These are phyloP conservation scores for Nesidiocoris tenuis DNA, from an alignment of 2,888 invertebrate genomes.

Conservation along the genomic window DNA sequence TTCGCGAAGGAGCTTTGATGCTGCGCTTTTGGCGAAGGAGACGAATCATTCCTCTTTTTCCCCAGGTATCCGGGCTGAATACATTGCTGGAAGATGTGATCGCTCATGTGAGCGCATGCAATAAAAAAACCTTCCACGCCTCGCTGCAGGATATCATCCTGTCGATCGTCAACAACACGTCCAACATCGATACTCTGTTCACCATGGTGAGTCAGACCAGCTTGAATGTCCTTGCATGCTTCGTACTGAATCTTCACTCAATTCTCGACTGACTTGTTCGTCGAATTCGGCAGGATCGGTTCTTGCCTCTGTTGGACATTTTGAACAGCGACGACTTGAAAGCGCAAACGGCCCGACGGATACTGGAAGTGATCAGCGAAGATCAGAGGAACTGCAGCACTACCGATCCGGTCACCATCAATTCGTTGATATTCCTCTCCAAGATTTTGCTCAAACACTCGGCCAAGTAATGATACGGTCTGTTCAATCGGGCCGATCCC, in stretches of 20 bases:
- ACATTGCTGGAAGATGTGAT: constrained; percentile 81
- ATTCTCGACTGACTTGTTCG: too few species aligned
- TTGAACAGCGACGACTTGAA: constrained; percentile 82
- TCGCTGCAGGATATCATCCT: constrained; percentile 71
- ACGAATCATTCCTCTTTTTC: constrained; percentile 50
- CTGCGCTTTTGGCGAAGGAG: too few species aligned
- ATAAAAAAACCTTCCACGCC: constrained; percentile 58
- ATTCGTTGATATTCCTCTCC: constrained; percentile 84
- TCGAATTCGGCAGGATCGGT: constrained; percentile 86
- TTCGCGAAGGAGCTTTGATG: too few species aligned
- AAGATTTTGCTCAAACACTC: constrained; percentile 69
- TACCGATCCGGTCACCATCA: constrained; percentile 82
- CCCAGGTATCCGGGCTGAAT: constrained; percentile 80
- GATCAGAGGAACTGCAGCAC: constrained; percentile 57
- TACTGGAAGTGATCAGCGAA: constrained; percentile 59
- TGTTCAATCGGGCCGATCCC: too few species aligned
- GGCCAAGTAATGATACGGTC: too few species aligned
- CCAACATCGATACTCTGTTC: constrained; percentile 77
- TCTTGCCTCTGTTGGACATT: constrained; percentile 84
- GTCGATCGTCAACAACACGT: constrained; percentile 71
- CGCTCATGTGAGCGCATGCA: constrained; percentile 74
- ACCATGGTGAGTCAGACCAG: constrained; percentile 75
- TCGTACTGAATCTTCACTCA: neutral
- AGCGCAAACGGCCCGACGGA: constrained; percentile 79
- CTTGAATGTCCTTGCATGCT: too few species aligned